Percentiles rank a stretch among this genome's conserved stretches.
These are phyloP conservation scores for Balearica regulorum DNA, from an alignment of 2,797 vertebrate species.

Conservation along the genomic window DNA sequence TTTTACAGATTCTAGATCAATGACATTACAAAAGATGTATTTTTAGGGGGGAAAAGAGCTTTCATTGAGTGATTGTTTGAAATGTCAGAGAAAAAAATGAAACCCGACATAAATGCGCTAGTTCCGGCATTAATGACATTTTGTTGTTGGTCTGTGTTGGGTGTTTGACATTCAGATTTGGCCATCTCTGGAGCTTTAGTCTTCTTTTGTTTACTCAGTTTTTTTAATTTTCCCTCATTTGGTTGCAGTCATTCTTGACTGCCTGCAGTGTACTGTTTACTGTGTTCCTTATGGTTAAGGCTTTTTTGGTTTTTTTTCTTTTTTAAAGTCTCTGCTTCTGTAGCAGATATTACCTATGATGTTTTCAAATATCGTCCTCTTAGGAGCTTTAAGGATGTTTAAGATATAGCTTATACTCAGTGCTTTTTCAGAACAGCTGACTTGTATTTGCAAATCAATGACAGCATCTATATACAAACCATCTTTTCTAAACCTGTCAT, in stretches of 20 bases:
- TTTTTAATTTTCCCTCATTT: neutral
- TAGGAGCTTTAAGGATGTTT: neutral
- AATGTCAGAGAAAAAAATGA: neutral
- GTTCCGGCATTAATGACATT: neutral
- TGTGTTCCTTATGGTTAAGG: neutral
- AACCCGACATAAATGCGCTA: neutral
- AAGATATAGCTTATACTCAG: neutral
- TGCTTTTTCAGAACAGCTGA: neutral
- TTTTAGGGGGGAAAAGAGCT: rapidly evolving
- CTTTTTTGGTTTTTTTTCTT: neutral
- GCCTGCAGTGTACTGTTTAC: neutral
- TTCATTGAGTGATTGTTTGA: neutral
- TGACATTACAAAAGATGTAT: neutral
- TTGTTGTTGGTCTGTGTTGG: neutral
- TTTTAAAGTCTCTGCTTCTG: neutral
- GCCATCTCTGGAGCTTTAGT: neutral
- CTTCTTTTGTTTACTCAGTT: neutral
- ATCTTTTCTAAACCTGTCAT: neutral
- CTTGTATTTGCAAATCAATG: neutral
- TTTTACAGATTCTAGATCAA: neutral
- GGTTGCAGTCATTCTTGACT: neutral
- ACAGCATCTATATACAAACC: neutral
- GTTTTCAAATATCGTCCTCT: neutral
- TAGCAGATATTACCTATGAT: neutral
- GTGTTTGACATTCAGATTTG: neutral